Evolutionary conservation across 2,888 invertebrate species (phyloP), one percentile per base, ranked within the genome.

Genomic region (Amaurobius ferox): DNA sequence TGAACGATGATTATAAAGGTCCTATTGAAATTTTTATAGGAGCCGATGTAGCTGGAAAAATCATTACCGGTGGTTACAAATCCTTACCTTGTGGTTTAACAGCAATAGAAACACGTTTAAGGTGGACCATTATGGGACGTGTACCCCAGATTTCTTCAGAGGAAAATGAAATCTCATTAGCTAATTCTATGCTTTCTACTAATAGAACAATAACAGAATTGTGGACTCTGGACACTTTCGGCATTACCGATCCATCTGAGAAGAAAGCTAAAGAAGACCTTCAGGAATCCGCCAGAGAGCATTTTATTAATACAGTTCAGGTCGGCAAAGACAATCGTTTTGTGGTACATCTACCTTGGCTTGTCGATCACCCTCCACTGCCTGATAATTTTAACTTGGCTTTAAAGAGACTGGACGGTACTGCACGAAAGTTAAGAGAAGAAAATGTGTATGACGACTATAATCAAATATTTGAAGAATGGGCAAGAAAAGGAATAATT

Each of bases 1-100:
- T 55, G n/a, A 23, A 55, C 9, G 55, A 55, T 55, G 55, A 55
- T n/a, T 23, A n/a, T 55, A 55, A 29, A 32, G 66, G 3, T 32
- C 66, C 66, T 30, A 66, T 66, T 66, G 66, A 66, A 66, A 66
- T 66, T 32, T 19, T 66, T 3, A 66, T 66, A 16, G 32, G n/a
- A 62, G 66, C 66, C n/a, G 64, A 64, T 28, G 64, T 64, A 9
- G 30, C 30, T 0, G 64, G 64, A 64, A 64, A 29, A 29, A 5
- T 64, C 1, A 64, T 64, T 26, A 64, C 23, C 3, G 61, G 61
- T 61, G 61, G 61, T 26, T 61, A 26, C 19, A 1, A 61, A 61
- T 61, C 19, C n/a, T 19, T 61, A 3, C 26, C 61, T 61, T n/a
- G 61, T 61, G 61, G 61, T 19, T 19, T 61, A n/a, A 19, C 61